Conservation (phyloP, 2,113 vertebrate species). For the Rhynchomys soricoides region DNA sequence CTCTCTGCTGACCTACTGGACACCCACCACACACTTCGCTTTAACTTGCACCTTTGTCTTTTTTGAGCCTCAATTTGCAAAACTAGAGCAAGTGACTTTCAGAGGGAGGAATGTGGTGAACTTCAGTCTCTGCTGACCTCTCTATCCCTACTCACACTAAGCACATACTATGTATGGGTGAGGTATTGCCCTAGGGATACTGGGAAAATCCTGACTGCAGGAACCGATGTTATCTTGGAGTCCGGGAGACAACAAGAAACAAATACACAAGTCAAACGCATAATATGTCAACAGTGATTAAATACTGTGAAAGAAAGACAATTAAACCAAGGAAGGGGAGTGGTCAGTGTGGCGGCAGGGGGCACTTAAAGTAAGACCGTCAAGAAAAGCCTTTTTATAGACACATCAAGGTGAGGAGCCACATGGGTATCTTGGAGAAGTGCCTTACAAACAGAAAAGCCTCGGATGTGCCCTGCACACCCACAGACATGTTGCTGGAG, state of each 20-base stretch:
- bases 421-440: neutral
- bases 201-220: neutral
- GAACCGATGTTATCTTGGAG: neutral
- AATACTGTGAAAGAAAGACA: neutral
- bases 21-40: rapidly evolving
- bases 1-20: neutral
- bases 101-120: neutral
- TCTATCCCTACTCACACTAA: neutral
- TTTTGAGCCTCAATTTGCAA: neutral
- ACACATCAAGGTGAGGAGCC: neutral
- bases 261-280: neutral
- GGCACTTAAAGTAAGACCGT: neutral
- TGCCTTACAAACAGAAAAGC: neutral
- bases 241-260: neutral
- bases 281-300: neutral
- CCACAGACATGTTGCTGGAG: neutral
- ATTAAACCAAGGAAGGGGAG: neutral
- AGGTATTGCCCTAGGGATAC: neutral
- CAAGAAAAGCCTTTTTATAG: neutral
- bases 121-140: neutral
- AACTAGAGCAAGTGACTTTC: neutral
- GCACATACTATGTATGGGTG: neutral
- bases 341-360: no score
- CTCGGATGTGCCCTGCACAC: rapidly evolving
- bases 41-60: neutral